phyloP scores from a whole-genome alignment of 2,113 vertebrate species.

The Benitochromis conjunctus region DNA sequence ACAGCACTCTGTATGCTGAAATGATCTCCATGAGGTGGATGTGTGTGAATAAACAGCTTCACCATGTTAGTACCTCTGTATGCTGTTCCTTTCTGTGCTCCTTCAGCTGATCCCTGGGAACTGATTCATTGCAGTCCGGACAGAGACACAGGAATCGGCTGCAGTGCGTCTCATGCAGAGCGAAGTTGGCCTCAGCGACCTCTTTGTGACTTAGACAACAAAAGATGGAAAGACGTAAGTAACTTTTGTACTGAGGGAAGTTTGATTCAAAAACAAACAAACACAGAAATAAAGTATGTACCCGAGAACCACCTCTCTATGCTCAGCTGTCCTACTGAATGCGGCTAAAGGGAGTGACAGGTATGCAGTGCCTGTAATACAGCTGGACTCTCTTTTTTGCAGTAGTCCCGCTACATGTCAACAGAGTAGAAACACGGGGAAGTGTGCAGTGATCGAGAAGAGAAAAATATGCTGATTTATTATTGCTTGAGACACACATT shows the following conservation, averaged over 20 bases:
- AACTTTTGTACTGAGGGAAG: background rate
- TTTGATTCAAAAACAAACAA: background rate
- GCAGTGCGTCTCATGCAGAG: conserved; percentile 79
- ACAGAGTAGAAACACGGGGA: background rate
- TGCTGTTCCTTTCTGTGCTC: conserved; percentile 71
- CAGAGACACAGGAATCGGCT: conserved; percentile 74
- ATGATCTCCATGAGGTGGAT: background rate
- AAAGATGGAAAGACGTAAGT: background rate
- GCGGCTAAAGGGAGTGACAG: background rate
- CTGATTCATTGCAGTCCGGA: conserved; percentile 65
- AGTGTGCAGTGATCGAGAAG: accelerated
- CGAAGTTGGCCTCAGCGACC: conserved; percentile 70
- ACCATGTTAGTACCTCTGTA: conserved; percentile 56
- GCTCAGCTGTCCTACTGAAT: background rate
- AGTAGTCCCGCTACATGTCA: background rate
- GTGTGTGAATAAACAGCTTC: background rate
- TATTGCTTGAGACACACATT: background rate
- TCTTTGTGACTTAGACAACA: conserved; percentile 67
- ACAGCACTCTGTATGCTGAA: background rate
- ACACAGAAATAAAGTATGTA: background rate
- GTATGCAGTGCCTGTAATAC: background rate
- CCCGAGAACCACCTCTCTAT: background rate
- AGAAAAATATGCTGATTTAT: background rate
- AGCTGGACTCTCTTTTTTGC: background rate
- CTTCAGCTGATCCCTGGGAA: conserved; percentile 58